These are phyloP conservation scores for Meandrina meandrites DNA, from an alignment of 92 coral and sea anemone species.

Conservation along the genomic window DNA sequence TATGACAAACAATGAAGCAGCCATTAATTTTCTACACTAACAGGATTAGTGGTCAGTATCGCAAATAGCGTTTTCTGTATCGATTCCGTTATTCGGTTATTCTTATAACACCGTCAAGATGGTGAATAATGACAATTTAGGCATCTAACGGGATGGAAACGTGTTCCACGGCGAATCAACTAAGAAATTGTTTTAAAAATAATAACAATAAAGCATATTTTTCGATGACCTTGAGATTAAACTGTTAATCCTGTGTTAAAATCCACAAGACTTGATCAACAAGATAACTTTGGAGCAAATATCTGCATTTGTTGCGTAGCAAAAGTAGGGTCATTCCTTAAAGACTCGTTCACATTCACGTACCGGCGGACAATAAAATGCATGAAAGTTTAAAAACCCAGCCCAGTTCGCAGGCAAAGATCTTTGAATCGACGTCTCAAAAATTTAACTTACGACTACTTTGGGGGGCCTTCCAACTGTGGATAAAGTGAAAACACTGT, in stretches of 20 bases:
- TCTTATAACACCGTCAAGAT: background rate
- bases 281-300: too few species aligned
- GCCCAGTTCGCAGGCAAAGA: background rate
- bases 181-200: too few species aligned
- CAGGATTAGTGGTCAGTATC: background rate
- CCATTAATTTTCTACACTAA: background rate
- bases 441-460: background rate
- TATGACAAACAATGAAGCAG: background rate
- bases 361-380: background rate
- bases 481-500: background rate
- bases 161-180: too few species aligned
- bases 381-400: background rate
- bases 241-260: background rate
- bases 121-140: background rate
- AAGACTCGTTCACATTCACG: background rate
- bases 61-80: background rate
- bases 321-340: background rate
- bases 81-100: background rate
- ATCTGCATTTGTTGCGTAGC: too few species aligned
- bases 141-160: background rate
- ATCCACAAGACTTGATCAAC: background rate
- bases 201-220: background rate
- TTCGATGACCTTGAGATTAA: background rate
- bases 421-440: background rate
- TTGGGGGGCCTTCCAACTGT: background rate